Conservation (phyloP, 2,797 vertebrate species). For the Enteromius viviparus region DNA sequence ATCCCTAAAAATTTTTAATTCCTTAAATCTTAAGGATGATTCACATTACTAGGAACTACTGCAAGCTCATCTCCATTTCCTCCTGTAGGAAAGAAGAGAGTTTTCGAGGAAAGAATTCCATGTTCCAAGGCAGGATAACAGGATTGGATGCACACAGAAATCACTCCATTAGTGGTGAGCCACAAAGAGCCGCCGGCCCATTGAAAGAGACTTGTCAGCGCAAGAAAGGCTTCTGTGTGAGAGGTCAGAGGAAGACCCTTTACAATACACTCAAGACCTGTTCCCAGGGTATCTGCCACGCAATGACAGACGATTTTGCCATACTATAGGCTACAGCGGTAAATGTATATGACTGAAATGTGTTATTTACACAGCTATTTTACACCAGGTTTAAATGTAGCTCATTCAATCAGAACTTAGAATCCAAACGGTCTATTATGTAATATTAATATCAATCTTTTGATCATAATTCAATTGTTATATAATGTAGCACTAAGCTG, state of each 20-base stretch:
- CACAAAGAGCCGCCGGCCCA: conserved; percentile 36
- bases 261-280: conserved; percentile 5
- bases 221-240: conserved; percentile 5
- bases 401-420: neutral
- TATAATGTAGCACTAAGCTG: neutral
- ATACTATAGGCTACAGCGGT: neutral
- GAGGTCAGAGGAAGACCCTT: conserved; percentile 24
- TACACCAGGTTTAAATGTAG: neutral
- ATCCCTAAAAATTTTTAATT: neutral
- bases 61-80: conserved; percentile 6
- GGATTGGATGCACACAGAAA: conserved; percentile 24
- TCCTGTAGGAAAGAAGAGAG: neutral
- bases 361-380: neutral
- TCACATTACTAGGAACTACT: conserved; percentile 30
- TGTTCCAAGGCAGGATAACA: conserved; percentile 38
- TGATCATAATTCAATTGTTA: neutral
- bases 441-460: neutral
- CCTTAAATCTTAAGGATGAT: neutral
- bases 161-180: conserved; percentile 46
- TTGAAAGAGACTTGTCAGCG: neutral
- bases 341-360: neutral
- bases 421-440: neutral
- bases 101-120: conserved; percentile 6
- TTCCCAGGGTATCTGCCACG: neutral
- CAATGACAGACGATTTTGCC: neutral